These are phyloP conservation scores for Araneus ventricosus DNA, from an alignment of 1,140 invertebrate genomes.

Conservation along the genomic window DNA sequence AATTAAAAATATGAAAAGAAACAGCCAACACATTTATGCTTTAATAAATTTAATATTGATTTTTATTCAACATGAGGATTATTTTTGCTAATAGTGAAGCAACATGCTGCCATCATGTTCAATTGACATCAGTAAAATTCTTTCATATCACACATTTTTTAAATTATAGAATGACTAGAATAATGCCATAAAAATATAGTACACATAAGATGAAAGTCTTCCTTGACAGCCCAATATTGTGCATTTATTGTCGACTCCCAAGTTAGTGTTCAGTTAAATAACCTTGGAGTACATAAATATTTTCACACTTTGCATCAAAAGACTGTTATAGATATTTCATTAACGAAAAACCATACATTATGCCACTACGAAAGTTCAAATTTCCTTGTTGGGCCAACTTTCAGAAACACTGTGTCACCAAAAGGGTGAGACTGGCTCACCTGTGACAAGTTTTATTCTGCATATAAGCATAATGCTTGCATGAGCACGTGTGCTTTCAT, in stretches of 20 bases:
- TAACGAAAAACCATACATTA: neutral
- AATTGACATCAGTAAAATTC: slow-evolving; percentile 48
- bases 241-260: slow-evolving; percentile 28
- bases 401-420: slow-evolving; percentile 57
- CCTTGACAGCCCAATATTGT: slow-evolving; percentile 51
- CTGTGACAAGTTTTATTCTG: slow-evolving; percentile 45
- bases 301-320: neutral
- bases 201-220: slow-evolving; percentile 45
- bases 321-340: neutral
- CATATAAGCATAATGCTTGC: neutral
- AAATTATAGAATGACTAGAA: slow-evolving; percentile 71
- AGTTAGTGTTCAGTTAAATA: neutral
- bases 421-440: slow-evolving; percentile 67
- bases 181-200: slow-evolving; percentile 52
- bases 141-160: slow-evolving; percentile 59
- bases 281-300: neutral
- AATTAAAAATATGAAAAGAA: neutral
- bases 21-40: neutral
- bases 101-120: slow-evolving; percentile 59
- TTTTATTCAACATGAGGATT: slow-evolving; percentile 70
- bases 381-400: neutral
- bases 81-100: slow-evolving; percentile 59
- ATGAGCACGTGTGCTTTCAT: neutral
- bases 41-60: slow-evolving; percentile 70
- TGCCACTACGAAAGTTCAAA: neutral